phyloP scores from a whole-genome alignment of 2,888 invertebrate species.

The Acrobasis repandana region DNA sequence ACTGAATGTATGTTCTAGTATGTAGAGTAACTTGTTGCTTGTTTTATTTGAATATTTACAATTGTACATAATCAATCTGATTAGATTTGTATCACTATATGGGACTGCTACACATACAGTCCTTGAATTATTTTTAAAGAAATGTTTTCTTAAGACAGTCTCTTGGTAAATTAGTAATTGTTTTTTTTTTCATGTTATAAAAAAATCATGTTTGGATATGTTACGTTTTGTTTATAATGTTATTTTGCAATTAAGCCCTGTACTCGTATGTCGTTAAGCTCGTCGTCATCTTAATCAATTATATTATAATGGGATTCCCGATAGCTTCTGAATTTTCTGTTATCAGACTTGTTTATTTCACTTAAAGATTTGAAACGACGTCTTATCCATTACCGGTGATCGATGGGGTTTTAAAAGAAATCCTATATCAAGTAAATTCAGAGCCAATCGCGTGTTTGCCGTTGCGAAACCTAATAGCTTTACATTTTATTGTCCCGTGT shows the following conservation, averaged over 20 bases:
- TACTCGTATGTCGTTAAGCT: background rate
- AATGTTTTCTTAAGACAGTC: too few relatives aligned
- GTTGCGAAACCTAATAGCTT: constrained; percentile 17
- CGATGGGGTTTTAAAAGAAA: constrained; percentile 18
- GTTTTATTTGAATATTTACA: too few relatives aligned
- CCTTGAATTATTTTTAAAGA: too few relatives aligned
- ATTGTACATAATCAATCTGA: too few relatives aligned
- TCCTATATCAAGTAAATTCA: constrained; percentile 10
- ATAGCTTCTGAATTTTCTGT: background rate
- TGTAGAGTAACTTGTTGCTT: too few relatives aligned
- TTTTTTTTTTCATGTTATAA: too few relatives aligned
- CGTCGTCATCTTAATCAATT: background rate
- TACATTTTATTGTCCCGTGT: constrained; percentile 14
- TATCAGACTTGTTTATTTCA: constrained; percentile 7
- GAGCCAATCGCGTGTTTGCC: background rate
- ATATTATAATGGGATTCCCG: background rate
- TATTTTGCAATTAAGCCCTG: background rate
- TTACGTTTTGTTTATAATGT: constrained; percentile 14
- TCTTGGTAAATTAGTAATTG: too few relatives aligned
- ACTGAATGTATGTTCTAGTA: too few relatives aligned
- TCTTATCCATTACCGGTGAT: constrained; percentile 17
- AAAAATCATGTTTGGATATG: background rate
- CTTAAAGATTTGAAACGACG: constrained; percentile 2
- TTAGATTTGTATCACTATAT: too few relatives aligned
- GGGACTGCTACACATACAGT: too few relatives aligned